Base-by-base conservation (phyloP, 2,888 invertebrate species). In the Odontomyia ornata region DNA sequence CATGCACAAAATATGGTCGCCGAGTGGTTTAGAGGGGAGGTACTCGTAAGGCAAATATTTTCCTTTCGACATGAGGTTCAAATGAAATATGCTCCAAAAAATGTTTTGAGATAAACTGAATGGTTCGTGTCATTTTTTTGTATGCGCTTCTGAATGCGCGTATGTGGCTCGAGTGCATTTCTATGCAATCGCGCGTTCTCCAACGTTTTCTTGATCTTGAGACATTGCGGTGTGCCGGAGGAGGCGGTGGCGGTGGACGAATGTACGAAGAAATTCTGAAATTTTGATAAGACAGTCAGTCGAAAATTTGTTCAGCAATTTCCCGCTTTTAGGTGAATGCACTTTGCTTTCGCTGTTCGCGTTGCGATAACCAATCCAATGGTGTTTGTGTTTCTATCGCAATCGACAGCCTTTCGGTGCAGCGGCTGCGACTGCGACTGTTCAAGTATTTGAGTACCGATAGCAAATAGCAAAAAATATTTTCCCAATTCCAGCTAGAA, bases 301-400 rank as follows among this genome's bases (percentile, higher is more conserved):
- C 36, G 30, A 57, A 57, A 73, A 73, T 67, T 57, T 73, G 71
- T 73, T 73, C 60, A 60, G 57, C 73, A 73, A 73, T 73, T 73
- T 57, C 73, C 60, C 56, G 57, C 60, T 60, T 60, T 28, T 73
- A 73, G 73, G 73, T 73, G 73, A 73, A 73, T 57, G 73, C 73
- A 73, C 73, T 73, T 73, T 73, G 73, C 57, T 73, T 73, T 73
- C 15, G 57, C 73, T 23, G 73, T 73, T 73, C 73, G 73, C 73
- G 73, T 73, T 73, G 73, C 73, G 73, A 73, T 73, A 73, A 73
- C 73, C 52, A 13, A 28, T 25, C 43, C 21, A 21, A 57, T 30
- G 11, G 67, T 73, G 36, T 73, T 73, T 69, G 46, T 69, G 46
- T 69, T 69, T 69, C 69, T 69, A 69, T 69, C 69, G 69, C 69